A percentile compares a stretch with the other conserved stretches of the same genome.
phyloP scores from a whole-genome alignment of 2,888 invertebrate species.

The Syritta pipiens region DNA sequence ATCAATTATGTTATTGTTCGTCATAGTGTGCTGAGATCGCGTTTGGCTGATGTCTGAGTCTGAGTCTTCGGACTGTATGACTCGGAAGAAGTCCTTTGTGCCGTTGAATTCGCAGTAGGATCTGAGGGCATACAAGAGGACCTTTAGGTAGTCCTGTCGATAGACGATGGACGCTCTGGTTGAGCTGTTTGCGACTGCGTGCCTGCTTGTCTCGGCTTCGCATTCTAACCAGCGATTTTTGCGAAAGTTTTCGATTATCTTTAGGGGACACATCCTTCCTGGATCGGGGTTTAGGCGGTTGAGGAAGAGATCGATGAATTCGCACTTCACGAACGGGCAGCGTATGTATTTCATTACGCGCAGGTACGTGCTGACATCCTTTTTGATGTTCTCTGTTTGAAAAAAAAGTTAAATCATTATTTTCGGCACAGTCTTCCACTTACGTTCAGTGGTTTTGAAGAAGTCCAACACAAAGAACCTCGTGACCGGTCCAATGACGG shows the following conservation, averaged over 20 bases:
- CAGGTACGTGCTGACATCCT: constrained; percentile 72
- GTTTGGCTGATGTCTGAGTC: constrained; percentile 24
- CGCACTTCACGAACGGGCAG: constrained; percentile 75
- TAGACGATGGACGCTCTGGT: constrained; percentile 42
- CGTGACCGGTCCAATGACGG: constrained; percentile 73
- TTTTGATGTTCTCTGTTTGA: constrained; percentile 41
- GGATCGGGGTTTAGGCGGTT: constrained; percentile 50
- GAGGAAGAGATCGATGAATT: constrained; percentile 75
- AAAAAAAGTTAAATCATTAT: neutral
- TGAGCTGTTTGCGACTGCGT: constrained; percentile 50
- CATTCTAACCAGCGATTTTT: constrained; percentile 75
- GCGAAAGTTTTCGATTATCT: constrained; percentile 74
- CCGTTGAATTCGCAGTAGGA: constrained; percentile 75
- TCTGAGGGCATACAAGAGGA: constrained; percentile 73
- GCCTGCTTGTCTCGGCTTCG: constrained; percentile 69
- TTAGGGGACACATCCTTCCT: constrained; percentile 72
- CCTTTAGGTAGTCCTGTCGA: constrained; percentile 74
- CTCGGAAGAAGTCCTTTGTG: constrained; percentile 71
- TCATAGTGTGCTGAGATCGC: too few species aligned
- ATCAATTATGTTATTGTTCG: constrained; percentile 49
- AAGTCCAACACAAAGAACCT: constrained; percentile 73
- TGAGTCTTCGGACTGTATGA: neutral
- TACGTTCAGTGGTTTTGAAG: constrained; percentile 74
- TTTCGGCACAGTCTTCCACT: neutral
- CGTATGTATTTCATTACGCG: constrained; percentile 72